Conservation (phyloP, 2,113 vertebrate genomes). For the Peromyscus leucopus region DNA sequence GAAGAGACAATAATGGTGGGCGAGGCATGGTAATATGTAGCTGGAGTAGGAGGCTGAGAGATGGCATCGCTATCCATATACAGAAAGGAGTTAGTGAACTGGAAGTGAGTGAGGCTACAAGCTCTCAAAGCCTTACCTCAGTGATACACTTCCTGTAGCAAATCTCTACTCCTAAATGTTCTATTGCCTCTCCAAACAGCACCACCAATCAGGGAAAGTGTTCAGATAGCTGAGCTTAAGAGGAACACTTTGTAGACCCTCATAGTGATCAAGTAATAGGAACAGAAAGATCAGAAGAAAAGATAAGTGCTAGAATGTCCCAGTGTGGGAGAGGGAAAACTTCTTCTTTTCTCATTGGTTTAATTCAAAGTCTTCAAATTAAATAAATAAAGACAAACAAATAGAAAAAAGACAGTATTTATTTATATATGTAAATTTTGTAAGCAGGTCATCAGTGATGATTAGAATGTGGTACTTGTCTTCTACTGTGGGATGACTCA, state of each 20-base stretch:
- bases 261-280: not conserved
- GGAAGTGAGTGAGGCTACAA: not conserved
- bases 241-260: not conserved
- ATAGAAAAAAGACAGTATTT: no score
- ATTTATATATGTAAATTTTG: not conserved
- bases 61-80: not conserved
- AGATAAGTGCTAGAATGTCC: not conserved
- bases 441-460: not conserved
- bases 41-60: not conserved
- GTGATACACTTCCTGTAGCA: not conserved
- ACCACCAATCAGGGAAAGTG: not conserved
- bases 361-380: not conserved
- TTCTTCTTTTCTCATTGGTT: not conserved
- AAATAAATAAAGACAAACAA: not conserved
- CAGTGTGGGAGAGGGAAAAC: not conserved
- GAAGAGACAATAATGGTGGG: not conserved
- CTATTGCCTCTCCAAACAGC: not conserved
- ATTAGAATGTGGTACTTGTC: not conserved
- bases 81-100: not conserved
- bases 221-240: not conserved
- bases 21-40: not conserved
- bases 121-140: not conserved
- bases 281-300: not conserved
- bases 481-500: no score
- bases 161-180: not conserved